Evolutionary conservation across 2,113 vertebrate genomes (phyloP).

Genomic region (Lepus europaeus): DNA sequence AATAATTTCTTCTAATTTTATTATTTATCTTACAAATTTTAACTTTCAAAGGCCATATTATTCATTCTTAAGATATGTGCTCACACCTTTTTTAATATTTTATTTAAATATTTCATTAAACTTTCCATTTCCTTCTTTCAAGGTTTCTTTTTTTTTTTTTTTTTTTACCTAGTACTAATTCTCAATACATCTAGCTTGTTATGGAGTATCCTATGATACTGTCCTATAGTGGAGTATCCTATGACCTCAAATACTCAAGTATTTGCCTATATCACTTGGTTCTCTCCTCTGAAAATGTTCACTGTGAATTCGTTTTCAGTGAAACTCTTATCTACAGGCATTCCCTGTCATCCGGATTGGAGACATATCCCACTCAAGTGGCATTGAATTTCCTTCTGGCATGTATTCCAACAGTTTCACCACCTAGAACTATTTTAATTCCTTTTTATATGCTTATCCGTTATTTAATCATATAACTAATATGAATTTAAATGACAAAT

Average conservation of each 20-base stretch:
- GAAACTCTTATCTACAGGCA: background rate
- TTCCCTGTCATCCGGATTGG: background rate
- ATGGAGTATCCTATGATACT: background rate
- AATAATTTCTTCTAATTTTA: background rate
- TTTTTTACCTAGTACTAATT: background rate
- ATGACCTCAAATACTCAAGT: background rate
- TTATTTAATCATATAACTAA: background rate
- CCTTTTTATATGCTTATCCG: background rate
- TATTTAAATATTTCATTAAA: background rate
- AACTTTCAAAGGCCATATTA: constrained; percentile 7
- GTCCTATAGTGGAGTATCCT: background rate
- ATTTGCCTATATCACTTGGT: background rate
- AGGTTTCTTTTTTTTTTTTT: background rate
- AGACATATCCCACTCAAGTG: background rate
- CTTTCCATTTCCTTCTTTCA: too few species aligned
- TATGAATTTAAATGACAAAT: constrained; percentile 51
- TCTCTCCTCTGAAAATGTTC: background rate
- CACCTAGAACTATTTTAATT: background rate
- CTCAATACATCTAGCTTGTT: background rate
- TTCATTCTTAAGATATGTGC: background rate
- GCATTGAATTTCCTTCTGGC: background rate
- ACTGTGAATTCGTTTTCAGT: background rate
- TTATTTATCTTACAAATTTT: constrained; percentile 39
- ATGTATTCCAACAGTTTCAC: background rate
- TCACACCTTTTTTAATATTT: constrained; percentile 7